Conservation (phyloP, 1,140 invertebrate species). For the Calliphora vicina region DNA sequence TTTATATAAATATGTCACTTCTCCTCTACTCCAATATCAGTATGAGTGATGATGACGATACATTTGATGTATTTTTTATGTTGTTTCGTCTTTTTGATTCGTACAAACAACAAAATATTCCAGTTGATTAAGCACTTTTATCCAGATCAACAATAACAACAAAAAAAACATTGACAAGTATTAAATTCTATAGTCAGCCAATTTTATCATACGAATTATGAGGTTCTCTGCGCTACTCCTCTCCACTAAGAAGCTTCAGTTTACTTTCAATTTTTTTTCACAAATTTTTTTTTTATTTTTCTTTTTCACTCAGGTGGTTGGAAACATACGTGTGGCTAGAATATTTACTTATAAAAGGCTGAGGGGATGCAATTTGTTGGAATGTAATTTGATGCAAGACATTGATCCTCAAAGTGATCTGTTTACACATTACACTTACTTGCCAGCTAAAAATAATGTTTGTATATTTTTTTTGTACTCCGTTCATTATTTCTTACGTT, state of each 20-base stretch:
- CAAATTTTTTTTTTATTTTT: too few relatives aligned
- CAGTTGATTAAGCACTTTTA: slow-evolving; percentile 33
- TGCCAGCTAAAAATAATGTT: background rate
- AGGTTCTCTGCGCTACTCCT: background rate
- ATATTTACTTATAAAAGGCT: background rate
- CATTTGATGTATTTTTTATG: background rate
- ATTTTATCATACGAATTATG: background rate
- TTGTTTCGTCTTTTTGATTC: too few relatives aligned
- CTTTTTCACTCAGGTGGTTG: background rate
- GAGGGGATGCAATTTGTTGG: slow-evolving; percentile 28
- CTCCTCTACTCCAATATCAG: background rate
- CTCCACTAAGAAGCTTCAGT: background rate
- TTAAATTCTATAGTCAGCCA: background rate
- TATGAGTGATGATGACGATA: slow-evolving; percentile 13
- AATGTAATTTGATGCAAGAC: slow-evolving; percentile 27
- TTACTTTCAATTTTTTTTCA: background rate
- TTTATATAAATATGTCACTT: background rate
- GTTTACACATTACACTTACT: background rate
- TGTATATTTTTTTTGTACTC: background rate
- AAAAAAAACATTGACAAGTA: background rate
- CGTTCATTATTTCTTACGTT: background rate
- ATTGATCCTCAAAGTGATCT: slow-evolving; percentile 30
- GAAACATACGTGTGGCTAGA: slow-evolving; percentile 3
- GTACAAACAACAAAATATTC: background rate
- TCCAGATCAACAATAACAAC: background rate